phyloP scores from a whole-genome alignment of 2,797 vertebrate species.

The Myotis planiceps region DNA sequence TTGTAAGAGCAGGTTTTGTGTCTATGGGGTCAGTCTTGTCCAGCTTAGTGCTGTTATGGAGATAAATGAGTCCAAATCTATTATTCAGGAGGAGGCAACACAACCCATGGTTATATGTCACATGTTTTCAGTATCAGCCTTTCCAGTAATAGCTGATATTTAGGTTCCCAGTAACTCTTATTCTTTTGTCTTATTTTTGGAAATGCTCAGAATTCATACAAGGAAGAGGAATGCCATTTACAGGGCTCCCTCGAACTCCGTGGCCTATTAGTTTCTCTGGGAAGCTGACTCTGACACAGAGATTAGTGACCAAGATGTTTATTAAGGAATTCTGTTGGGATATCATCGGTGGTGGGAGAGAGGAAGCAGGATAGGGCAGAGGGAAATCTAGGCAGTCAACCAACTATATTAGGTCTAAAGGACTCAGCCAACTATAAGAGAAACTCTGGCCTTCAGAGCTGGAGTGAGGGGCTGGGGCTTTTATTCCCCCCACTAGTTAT shows the following conservation, averaged over 20 bases:
- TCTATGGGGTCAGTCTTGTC: neutral
- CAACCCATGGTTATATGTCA: neutral
- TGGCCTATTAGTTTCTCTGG: neutral
- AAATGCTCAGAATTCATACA: neutral
- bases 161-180: neutral
- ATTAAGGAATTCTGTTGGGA: neutral
- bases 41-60: neutral
- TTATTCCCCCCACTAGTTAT: neutral
- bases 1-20: neutral
- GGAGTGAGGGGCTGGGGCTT: neutral
- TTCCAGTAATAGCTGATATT: neutral
- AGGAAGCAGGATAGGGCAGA: neutral
- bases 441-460: neutral
- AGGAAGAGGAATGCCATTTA: neutral
- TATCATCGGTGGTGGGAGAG: neutral
- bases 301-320: neutral
- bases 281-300: neutral
- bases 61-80: neutral
- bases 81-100: neutral
- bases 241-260: neutral
- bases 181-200: neutral
- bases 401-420: neutral
- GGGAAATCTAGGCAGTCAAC: neutral
- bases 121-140: neutral
- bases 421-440: neutral